Evolutionary conservation across 30 jellyfish, hydroid and myxozoan genomes (phyloP), one percentile per base, ranked within the genome.

Genomic region (Chrysaora quinquecirrha): DNA sequence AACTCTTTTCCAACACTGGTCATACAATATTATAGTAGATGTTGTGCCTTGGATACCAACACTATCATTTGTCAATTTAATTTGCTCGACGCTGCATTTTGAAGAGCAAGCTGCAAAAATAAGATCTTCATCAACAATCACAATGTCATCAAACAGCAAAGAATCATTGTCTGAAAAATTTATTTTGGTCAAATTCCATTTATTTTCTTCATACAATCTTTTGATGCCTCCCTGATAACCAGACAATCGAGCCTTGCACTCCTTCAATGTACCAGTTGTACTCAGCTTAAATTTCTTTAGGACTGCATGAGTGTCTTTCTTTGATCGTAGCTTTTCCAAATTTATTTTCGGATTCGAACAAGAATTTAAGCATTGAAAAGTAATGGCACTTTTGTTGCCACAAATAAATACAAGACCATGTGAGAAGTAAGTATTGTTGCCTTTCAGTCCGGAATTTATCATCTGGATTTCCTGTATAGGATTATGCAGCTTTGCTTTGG

Each of bases 401-500:
- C n/a, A 32, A 2, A 12, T n/a, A 12, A 60, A 60, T 6, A 60
- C n/a, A 12, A 60, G 6, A 60, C 72, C 72, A 20, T 60, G 9
- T 6, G 10, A 25, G 71, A 31, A 71, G 71, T 48, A 71, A 71
- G 35, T 71, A 4, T 30, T 3, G 0, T 31, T 48, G 71, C 72
- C 83, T 38, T 71, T 48, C 43, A 71, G 22, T 4, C n/a, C 71
- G 33, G 43, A 74, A 0, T 74, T 16, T 34, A 71, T 71, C 43
- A 34, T 31, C 71, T 71, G 43, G 28, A 71, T 31, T 34, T 14
- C 83, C 83, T 34, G n/a, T n/a, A n/a, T n/a, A n/a, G 83, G 83
- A 75, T 71, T 71, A 34, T 71, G 83, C 1, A 71, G 77, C 71
- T 22, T 38, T 1, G 83, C 83, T 48, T 71, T 71, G 83, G 33